phyloP scores from a whole-genome alignment of 2,113 vertebrate genomes.

The Bubo bubo region DNA sequence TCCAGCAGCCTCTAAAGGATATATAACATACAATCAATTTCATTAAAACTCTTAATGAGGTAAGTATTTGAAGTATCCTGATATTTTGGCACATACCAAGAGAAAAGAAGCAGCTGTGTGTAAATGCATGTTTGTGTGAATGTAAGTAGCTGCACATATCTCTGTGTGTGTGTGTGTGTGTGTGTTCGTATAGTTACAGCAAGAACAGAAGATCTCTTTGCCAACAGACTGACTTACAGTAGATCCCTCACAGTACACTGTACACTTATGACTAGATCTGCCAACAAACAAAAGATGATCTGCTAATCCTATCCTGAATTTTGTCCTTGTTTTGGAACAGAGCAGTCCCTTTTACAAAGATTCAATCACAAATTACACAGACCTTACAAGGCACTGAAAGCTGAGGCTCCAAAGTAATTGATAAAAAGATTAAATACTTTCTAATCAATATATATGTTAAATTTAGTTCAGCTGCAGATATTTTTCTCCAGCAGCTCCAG shows the following conservation, averaged over 20 bases:
- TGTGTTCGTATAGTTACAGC: background rate
- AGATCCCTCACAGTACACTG: background rate
- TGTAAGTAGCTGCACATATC: background rate
- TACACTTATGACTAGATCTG: conserved; percentile 14
- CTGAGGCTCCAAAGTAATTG: background rate
- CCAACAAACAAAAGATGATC: conserved; percentile 24
- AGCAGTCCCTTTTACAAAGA: background rate
- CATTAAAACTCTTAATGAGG: background rate
- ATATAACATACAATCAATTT: background rate
- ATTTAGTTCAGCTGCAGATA: background rate
- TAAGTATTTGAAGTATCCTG: background rate
- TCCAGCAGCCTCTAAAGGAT: background rate
- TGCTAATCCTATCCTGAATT: conserved; percentile 12
- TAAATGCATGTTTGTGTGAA: background rate
- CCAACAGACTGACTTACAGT: conserved; percentile 41
- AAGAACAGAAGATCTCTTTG: conserved; percentile 29
- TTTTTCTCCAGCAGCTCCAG: background rate
- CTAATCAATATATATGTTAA: background rate
- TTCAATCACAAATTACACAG: background rate
- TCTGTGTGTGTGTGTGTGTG: background rate
- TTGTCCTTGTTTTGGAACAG: background rate
- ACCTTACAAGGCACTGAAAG: background rate
- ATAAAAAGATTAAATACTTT: background rate
- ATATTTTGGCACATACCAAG: background rate
- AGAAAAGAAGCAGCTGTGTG: background rate